Evolutionary conservation across 2,113 vertebrate genomes (phyloP), one percentile per base, ranked within the genome.

Genomic region (Malurus elegans): DNA sequence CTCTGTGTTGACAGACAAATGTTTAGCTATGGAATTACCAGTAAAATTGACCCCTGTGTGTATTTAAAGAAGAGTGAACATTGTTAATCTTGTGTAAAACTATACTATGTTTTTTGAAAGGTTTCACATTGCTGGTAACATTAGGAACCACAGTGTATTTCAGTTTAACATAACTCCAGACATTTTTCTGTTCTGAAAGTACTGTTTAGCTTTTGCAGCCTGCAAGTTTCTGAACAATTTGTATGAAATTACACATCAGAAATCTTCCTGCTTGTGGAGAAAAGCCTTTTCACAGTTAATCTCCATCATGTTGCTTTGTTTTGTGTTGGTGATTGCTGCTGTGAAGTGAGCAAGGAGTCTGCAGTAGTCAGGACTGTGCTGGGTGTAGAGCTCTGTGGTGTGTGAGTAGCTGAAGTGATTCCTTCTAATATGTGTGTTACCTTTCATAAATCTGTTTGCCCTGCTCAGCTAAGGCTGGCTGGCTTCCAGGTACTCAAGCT

Each of bases 401-500:
- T 86, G 50, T 0, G 12, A 83, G 82, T 28, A 76, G 79, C 79
- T 95, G 82, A 78, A 92, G 73, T 16, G 34, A 40, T 86, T 92
- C 64, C 57, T 95, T 86, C 45, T n/a, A 47, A 62, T 56, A 34
- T 93, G 80, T 82, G 80, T 92, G 84, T 76, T 96, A 92, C 88
- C 93, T 94, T 95, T 92, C 74, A 78, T 80, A 78, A 94, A 74
- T 94, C 85, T 94, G 88, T 88, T 95, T 96, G 92, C 88, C 75
- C 87, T 93, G 67, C 67, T 70, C 57, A 86, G 19, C 86, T 80
- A 58, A 79, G 54, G 62, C 92, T 94, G 95, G 93, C 93, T 80
- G 57, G 19, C 79, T 92, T 95, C 93, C 93, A 97, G 91, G 31
- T 92, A 73, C 93, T 89, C 78, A 32, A 50, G 42, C 79, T 92